phyloP scores from a whole-genome alignment of 2,797 vertebrate species.

The Fratercula arctica region DNA sequence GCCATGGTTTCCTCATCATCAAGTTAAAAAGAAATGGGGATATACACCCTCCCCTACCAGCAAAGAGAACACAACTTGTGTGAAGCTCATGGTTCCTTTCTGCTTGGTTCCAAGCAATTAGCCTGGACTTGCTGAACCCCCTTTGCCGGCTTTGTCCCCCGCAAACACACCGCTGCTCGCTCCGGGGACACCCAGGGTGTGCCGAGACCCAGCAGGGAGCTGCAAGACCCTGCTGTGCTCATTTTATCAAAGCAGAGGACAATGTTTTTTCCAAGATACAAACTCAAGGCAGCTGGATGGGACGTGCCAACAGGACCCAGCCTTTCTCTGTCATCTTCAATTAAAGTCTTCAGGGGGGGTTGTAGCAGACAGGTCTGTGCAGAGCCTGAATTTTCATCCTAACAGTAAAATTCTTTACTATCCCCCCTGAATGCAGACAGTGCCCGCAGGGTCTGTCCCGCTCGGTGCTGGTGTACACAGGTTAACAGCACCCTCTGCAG shows the following conservation, averaged over 20 bases:
- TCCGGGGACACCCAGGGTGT: background rate
- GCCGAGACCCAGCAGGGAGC: background rate
- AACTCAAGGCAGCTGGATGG: background rate
- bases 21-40: background rate
- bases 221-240: background rate
- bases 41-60: background rate
- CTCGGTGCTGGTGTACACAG: background rate
- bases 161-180: background rate
- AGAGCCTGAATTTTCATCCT: background rate
- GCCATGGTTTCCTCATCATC: background rate
- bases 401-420: background rate
- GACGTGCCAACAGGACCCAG: background rate
- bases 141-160: background rate
- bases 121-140: rapidly evolving
- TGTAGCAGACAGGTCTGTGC: background rate
- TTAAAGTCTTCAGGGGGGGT: background rate
- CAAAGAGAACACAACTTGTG: background rate
- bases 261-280: background rate
- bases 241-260: background rate
- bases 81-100: background rate
- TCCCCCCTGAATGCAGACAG: rapidly evolving
- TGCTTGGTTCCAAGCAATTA: background rate
- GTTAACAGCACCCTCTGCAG: constrained; percentile 63
- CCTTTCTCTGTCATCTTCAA: background rate
- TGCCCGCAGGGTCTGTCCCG: background rate